Evolutionary conservation across 2,797 vertebrate species (phyloP).

Genomic region (Australoheros facetus): DNA sequence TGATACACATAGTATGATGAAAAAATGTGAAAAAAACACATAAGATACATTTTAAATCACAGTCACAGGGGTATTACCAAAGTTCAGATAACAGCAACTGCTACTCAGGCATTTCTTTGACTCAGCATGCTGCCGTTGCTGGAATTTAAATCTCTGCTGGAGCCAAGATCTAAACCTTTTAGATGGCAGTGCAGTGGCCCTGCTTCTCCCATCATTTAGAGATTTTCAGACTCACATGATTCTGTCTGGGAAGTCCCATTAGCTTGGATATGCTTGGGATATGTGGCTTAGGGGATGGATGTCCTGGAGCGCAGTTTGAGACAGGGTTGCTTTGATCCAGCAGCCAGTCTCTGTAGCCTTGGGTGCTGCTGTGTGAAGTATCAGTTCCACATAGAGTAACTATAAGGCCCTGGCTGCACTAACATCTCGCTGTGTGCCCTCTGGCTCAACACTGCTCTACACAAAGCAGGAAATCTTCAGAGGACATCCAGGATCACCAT

Average conservation of each 20-base stretch:
- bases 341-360: conserved; percentile 29
- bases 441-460: conserved; percentile 12
- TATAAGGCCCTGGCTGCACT: conserved; percentile 19
- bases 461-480: conserved; percentile 28
- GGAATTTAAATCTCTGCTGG: conserved; percentile 63
- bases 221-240: conserved; percentile 59
- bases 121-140: conserved; percentile 49
- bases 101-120: conserved; percentile 54
- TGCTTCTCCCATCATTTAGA: conserved; percentile 54
- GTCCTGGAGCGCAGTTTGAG: conserved; percentile 49
- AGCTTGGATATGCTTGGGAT: conserved; percentile 54
- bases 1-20: conserved; percentile 39
- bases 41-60: conserved; percentile 48
- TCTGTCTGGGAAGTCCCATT: conserved; percentile 64
- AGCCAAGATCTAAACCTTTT: conserved; percentile 60
- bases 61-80: conserved; percentile 49
- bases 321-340: conserved; percentile 59
- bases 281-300: conserved; percentile 45
- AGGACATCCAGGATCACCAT: conserved; percentile 6
- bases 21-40: conserved; percentile 30
- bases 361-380: conserved; percentile 40
- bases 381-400: conserved; percentile 28
- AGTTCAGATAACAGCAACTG: conserved; percentile 64
- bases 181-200: conserved; percentile 33
- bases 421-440: conserved; percentile 9